Evolutionary conservation across 2,113 vertebrate species (phyloP), one percentile per base, ranked within the genome.

Genomic region (Indicator indicator): DNA sequence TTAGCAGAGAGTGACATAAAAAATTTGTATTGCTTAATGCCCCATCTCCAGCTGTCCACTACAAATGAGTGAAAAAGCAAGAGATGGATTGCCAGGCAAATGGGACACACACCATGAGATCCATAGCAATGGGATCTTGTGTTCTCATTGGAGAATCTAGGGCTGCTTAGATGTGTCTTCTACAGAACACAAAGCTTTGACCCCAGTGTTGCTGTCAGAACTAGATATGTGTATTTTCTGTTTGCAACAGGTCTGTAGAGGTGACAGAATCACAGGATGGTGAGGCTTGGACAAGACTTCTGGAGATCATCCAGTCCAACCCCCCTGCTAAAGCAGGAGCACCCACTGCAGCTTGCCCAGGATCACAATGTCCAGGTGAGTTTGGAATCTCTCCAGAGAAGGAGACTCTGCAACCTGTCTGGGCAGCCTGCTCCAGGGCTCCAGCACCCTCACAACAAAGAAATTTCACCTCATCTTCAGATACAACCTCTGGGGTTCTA

Each of bases 141-240:
- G 12, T 19, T 64, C 72, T 77, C 9, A 58, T 19, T 16, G 38
- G 16, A 65, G 38, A 58, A 19, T 6, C 59, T 46, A 59, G 42
- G 27, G 9, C 40, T 90, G 9, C 55, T 65, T 13, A 8, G 30
- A 8, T 20, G 14, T 36, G 36, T 44, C 50, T 63, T 82, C 32
- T 30, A 23, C 15, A 46, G 58, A 58, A 30, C 33, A 23, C 12
- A 50, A 12, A 60, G 50, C 20, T 72, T 58, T 68, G 44, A 27
- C 30, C 69, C 14, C 27, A 19, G 18, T 36, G 33, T 7, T 89
- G 0, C 26, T 60, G 52, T 55, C 9, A 32, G 28, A 71, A 78
- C 5, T 11, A 26, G 65, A 54, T 26, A 4, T 0, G 6, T 1
- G 0, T 30, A 1, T 59, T 71, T 74, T 36, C 17, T 23, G 42